Percentiles rank a stretch among this genome's conserved stretches.
Evolutionary conservation across 1,140 invertebrate species (phyloP).

Genomic region (Lepidotrigona ventralis): DNA sequence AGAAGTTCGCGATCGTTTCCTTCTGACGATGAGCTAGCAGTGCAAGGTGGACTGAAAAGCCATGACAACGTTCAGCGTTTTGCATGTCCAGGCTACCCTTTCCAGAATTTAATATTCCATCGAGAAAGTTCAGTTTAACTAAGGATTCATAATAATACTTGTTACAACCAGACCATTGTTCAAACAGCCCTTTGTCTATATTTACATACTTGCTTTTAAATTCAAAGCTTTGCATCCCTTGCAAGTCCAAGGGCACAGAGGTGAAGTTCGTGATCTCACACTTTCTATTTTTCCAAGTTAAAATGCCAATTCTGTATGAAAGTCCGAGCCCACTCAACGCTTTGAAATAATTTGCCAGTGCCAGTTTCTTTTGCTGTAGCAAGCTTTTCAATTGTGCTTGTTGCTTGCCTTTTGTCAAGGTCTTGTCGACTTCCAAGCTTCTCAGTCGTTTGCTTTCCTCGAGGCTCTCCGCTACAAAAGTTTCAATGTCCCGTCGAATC

Average conservation of each 20-base stretch:
- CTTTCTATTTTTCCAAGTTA: conserved; percentile 71
- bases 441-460: conserved; percentile 84
- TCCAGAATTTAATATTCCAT: conserved; percentile 83
- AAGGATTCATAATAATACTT: conserved; percentile 88
- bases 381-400: conserved; percentile 90
- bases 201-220: not conserved
- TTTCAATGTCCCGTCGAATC: conserved; percentile 83
- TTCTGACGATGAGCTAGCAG: conserved; percentile 82
- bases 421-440: conserved; percentile 83
- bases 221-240: conserved; percentile 77
- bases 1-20: conserved; percentile 67
- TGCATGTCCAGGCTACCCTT: conserved; percentile 89
- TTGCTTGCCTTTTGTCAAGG: conserved; percentile 86
- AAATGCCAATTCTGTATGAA: conserved; percentile 89
- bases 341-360: conserved; percentile 92
- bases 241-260: conserved; percentile 83
- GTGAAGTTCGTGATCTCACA: conserved; percentile 73
- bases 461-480: conserved; percentile 84
- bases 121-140: conserved; percentile 85
- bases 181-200: conserved; percentile 69
- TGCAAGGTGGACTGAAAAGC: conserved; percentile 87
- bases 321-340: conserved; percentile 86
- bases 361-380: conserved; percentile 90
- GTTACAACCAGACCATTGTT: conserved; percentile 87
- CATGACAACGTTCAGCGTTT: conserved; percentile 91